phyloP scores from a whole-genome alignment of 2,113 vertebrate species.

The Noturus placidus region DNA sequence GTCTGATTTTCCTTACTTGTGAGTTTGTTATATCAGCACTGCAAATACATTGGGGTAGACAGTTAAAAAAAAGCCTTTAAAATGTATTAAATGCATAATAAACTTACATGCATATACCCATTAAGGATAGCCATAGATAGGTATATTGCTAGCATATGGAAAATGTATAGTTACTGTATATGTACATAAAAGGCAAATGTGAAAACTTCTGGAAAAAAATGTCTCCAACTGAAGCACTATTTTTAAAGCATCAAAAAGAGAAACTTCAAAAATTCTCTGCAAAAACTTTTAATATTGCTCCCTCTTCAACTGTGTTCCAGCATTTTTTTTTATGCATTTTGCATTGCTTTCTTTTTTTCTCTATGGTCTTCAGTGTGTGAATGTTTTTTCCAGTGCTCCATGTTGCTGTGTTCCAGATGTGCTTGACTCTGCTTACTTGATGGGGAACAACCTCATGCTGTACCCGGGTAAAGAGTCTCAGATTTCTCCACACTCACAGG shows the following conservation, averaged over 20 bases:
- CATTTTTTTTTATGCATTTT: slow-evolving; percentile 47
- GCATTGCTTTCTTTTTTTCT: slow-evolving; percentile 58
- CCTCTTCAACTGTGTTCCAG: not conserved
- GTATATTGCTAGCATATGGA: not conserved
- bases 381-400: slow-evolving; percentile 43
- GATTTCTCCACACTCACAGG: slow-evolving; percentile 58
- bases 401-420: slow-evolving; percentile 64
- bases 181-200: no score
- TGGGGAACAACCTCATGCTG: slow-evolving; percentile 51
- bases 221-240: no score
- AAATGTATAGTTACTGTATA: no score
- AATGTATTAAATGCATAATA: not conserved
- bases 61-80: not conserved
- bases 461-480: slow-evolving; percentile 50
- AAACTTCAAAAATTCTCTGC: not conserved
- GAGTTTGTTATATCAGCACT: not conserved
- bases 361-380: slow-evolving; percentile 53
- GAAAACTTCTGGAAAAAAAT: no score
- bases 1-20: not conserved
- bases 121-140: not conserved
- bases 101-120: not conserved
- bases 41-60: not conserved
- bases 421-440: slow-evolving; percentile 53
- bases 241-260: not conserved
- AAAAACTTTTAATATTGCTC: not conserved